phyloP scores from a whole-genome alignment of 2,888 invertebrate genomes.

The Lydus trimaculatus region DNA sequence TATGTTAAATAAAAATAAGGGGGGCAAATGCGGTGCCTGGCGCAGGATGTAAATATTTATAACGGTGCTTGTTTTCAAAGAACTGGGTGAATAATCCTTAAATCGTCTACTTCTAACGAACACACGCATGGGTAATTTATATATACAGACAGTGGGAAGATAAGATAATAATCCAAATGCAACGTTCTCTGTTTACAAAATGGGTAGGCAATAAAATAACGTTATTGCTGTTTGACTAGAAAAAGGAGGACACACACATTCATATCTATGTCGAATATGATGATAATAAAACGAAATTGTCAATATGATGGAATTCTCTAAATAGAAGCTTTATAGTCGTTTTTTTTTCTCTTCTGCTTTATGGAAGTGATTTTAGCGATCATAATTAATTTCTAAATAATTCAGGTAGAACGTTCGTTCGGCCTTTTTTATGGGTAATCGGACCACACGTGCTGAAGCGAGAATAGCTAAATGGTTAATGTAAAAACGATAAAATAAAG shows the following conservation, averaged over 20 bases:
- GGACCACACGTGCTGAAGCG: slow-evolving; percentile 1
- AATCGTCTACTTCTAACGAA: slow-evolving; percentile 5
- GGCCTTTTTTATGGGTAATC: not conserved
- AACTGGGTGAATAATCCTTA: slow-evolving; percentile 17
- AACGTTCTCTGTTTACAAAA: not conserved
- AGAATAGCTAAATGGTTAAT: not conserved
- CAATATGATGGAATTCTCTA: not conserved
- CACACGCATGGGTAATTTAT: slow-evolving; percentile 7
- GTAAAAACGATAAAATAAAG: not conserved
- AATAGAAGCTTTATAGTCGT: no score
- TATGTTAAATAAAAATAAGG: not conserved
- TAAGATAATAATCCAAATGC: slow-evolving; percentile 5
- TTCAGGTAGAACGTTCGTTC: not conserved
- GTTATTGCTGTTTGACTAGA: not conserved
- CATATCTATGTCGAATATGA: not conserved
- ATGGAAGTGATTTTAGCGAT: not conserved
- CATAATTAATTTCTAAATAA: not conserved
- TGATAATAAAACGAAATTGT: not conserved
- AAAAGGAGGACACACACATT: not conserved
- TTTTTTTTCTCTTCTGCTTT: not conserved
- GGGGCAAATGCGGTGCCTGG: slow-evolving; percentile 2
- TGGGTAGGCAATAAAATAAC: not conserved
- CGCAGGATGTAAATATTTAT: slow-evolving; percentile 28
- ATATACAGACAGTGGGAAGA: not conserved
- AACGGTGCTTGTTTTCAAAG: slow-evolving; percentile 21